Evolutionary conservation across 2,113 vertebrate species (phyloP).

Genomic region (Boulengeromyrus knoepffleri): DNA sequence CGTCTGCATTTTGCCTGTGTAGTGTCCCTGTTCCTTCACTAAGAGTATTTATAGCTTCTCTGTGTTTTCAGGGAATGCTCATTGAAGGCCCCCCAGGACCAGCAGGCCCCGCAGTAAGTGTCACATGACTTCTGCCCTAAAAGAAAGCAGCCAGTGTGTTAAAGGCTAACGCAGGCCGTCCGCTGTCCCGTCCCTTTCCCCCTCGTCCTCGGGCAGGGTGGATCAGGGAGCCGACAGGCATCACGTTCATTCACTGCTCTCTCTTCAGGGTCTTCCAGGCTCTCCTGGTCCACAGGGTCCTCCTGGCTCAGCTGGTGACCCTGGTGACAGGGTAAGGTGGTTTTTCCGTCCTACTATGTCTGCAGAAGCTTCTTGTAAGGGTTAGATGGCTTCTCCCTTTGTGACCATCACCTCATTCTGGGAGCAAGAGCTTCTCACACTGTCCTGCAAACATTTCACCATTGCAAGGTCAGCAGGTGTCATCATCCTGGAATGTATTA

Average conservation of each 20-base stretch:
- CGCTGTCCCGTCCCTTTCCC: neutral
- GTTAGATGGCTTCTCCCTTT: neutral
- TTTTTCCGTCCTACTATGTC: neutral
- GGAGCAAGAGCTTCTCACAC: neutral
- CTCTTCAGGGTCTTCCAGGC: conserved; percentile 82
- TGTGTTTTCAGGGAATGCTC: conserved; percentile 78
- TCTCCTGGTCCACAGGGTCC: conserved; percentile 85
- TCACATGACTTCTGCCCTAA: conserved; percentile 17
- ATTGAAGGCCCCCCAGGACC: conserved; percentile 89
- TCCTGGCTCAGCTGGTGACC: conserved; percentile 78
- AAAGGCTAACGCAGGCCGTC: neutral
- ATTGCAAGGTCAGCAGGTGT: neutral
- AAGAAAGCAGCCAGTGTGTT: neutral
- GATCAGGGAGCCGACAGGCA: neutral
- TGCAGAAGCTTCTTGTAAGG: neutral
- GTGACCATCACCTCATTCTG: neutral
- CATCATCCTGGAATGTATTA: neutral
- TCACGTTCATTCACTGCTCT: conserved; percentile 21
- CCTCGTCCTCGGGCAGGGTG: neutral
- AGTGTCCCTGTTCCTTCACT: neutral
- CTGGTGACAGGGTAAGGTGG: conserved; percentile 86
- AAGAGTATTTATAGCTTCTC: neutral
- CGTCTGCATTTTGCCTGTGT: neutral
- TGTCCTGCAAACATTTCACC: neutral
- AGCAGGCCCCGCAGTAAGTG: conserved; percentile 78